Conservation (phyloP, 2,888 invertebrate genomes). For the Diaperis boleti region DNA sequence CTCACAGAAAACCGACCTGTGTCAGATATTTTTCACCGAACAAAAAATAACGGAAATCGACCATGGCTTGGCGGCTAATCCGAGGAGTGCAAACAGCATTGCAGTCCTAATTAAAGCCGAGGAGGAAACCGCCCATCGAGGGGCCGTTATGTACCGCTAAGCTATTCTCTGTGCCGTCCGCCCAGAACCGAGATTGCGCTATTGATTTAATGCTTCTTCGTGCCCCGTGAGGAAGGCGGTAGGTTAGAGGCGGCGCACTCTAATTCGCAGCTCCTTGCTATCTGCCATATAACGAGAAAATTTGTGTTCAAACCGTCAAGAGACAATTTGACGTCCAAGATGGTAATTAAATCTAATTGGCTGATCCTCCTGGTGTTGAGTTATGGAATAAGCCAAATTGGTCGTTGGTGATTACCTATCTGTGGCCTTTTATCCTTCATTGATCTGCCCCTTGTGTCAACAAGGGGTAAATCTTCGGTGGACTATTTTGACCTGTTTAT, state of each 20-base stretch:
- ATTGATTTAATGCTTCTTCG: constrained; percentile 51
- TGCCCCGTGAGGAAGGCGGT: constrained; percentile 19
- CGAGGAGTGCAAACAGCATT: constrained; percentile 32
- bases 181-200: constrained; percentile 49
- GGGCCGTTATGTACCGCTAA: constrained; percentile 45
- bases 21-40: neutral
- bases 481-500: too few relatives aligned
- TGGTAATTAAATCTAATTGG: too few relatives aligned
- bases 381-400: too few relatives aligned
- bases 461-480: too few relatives aligned
- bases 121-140: constrained; percentile 36
- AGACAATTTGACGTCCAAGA: too few relatives aligned
- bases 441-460: too few relatives aligned
- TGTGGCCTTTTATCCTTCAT: too few relatives aligned
- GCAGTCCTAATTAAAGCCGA: constrained; percentile 39
- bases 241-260: constrained; percentile 5
- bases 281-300: neutral
- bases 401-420: too few relatives aligned
- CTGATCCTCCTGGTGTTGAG: too few relatives aligned
- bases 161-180: constrained; percentile 44
- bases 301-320: neutral
- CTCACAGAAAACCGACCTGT: constrained; percentile 37
- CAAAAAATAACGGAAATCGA: constrained; percentile 29
- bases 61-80: constrained; percentile 32
- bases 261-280: neutral